These are phyloP conservation scores for Escarpia spicata DNA, from an alignment of 2,888 invertebrate species.

Conservation along the genomic window DNA sequence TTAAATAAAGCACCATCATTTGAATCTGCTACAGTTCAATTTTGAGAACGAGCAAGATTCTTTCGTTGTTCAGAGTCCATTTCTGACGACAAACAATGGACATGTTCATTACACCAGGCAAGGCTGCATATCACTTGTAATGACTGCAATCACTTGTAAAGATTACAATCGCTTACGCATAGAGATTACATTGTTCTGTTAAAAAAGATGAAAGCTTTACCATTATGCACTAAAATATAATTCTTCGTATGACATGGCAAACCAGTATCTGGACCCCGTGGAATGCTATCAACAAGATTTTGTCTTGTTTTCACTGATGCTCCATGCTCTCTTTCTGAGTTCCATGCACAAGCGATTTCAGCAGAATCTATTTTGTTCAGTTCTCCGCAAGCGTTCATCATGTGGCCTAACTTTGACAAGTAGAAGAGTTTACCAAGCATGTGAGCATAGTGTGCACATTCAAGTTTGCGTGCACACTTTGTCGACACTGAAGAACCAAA, in stretches of 20 bases:
- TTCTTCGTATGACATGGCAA: neutral
- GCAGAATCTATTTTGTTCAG: neutral
- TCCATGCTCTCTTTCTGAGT: neutral
- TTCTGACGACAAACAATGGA: neutral
- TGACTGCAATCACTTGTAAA: too few species aligned
- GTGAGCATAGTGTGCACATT: neutral
- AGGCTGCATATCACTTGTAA: neutral
- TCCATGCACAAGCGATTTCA: neutral
- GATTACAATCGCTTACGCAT: too few species aligned
- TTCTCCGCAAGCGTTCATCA: neutral
- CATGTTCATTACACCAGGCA: neutral
- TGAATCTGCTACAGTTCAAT: neutral
- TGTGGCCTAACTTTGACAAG: neutral
- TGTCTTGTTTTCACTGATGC: neutral
- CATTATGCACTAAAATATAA: neutral
- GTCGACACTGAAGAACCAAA: neutral
- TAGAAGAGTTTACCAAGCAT: neutral
- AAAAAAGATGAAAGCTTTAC: neutral
- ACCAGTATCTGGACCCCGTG: neutral
- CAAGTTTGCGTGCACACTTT: neutral
- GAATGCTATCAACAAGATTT: neutral
- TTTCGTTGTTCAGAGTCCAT: neutral
- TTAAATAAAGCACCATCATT: slow-evolving; percentile 7
- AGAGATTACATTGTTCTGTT: neutral
- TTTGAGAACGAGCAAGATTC: neutral